Evolutionary conservation across 2,113 vertebrate species (phyloP).

Genomic region (Macroglossus sobrinus): DNA sequence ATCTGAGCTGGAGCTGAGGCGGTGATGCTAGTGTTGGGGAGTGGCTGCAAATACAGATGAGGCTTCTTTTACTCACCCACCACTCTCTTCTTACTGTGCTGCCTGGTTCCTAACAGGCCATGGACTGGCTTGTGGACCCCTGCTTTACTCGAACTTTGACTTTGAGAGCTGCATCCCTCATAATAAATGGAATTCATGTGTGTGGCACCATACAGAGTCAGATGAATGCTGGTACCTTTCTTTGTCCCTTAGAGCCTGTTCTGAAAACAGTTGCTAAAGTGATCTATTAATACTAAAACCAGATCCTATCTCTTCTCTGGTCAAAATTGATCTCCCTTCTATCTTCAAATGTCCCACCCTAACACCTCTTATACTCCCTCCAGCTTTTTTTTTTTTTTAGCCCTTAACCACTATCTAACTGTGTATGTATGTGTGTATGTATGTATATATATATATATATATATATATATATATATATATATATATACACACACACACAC

Average conservation of each 20-base stretch:
- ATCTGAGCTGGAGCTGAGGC: too few species aligned
- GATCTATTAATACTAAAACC: neutral
- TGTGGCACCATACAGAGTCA: neutral
- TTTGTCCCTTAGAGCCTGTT: neutral
- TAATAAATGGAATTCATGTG: neutral
- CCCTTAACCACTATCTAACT: fast-evolving
- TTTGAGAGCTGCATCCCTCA: neutral
- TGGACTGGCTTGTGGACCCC: too few species aligned
- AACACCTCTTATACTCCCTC: too few species aligned
- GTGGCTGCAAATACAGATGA: too few species aligned
- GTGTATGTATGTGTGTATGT: too few species aligned
- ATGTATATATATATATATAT: too few species aligned
- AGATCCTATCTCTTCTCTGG: neutral
- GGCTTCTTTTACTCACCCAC: too few species aligned
- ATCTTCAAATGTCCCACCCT: neutral
- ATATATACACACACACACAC: too few species aligned
- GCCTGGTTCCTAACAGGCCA: too few species aligned
- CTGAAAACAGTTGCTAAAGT: neutral
- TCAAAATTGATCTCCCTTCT: neutral
- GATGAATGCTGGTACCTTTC: neutral
- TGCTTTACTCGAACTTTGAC: neutral
- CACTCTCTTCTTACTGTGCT: too few species aligned
- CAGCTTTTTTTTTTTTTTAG: fast-evolving
- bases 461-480: too few species aligned
- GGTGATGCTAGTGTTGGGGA: too few species aligned